Evolutionary conservation across 2,113 vertebrate species (phyloP).

Genomic region (Poicephalus meyeri): DNA sequence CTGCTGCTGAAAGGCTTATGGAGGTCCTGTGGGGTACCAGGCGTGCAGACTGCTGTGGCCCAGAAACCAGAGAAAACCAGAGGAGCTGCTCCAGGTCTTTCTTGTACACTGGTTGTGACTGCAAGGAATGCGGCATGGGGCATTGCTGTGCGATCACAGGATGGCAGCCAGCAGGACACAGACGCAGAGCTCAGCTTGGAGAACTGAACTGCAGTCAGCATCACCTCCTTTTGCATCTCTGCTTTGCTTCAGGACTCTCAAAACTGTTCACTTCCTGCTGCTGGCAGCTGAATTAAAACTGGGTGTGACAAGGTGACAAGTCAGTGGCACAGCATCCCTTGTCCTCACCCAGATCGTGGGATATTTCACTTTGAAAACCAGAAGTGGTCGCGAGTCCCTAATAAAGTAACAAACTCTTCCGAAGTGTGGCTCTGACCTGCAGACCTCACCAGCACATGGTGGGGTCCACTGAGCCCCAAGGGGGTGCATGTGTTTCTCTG

Average conservation of each 20-base stretch:
- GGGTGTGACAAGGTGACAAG: background rate
- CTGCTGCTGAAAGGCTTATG: background rate
- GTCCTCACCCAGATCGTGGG: background rate
- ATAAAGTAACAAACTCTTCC: fast-evolving
- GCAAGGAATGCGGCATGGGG: fast-evolving
- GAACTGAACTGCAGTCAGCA: background rate
- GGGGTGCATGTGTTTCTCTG: background rate
- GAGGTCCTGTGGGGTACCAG: fast-evolving
- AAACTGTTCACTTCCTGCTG: background rate
- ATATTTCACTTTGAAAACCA: background rate
- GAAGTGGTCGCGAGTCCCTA: background rate
- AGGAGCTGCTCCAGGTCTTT: background rate
- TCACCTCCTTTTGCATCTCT: background rate
- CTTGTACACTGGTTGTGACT: fast-evolving
- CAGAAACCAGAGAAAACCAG: background rate
- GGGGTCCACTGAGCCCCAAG: background rate
- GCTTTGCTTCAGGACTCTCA: background rate
- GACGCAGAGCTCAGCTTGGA: background rate
- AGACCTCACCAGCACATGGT: background rate
- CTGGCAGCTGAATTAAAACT: background rate
- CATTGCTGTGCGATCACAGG: background rate
- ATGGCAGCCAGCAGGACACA: background rate
- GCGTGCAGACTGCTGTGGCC: background rate
- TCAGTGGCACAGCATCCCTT: background rate
- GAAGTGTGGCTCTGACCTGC: background rate